A percentile compares a stretch with the other conserved stretches of the same genome.
phyloP scores from a whole-genome alignment of 2,113 vertebrate genomes.

The Varanus komodoensis region DNA sequence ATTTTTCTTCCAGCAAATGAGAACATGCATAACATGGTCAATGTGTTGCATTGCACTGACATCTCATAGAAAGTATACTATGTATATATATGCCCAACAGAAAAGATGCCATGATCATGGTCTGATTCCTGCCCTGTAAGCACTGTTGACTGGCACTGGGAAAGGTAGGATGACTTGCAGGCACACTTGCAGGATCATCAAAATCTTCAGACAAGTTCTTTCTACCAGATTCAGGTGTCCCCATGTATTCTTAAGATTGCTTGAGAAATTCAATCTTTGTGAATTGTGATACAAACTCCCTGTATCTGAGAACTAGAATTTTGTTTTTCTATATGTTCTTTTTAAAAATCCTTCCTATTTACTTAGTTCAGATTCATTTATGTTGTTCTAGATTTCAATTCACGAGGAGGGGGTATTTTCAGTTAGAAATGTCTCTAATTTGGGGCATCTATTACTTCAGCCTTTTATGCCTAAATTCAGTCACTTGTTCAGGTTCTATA shows the following conservation, averaged over 20 bases:
- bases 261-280: not conserved
- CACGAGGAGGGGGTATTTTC: too few relatives aligned
- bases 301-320: too few relatives aligned
- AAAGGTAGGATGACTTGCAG: slow-evolving; percentile 32
- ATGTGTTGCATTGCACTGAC: not conserved
- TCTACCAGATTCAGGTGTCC: not conserved
- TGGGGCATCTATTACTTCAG: too few relatives aligned
- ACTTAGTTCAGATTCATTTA: too few relatives aligned
- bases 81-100: slow-evolving; percentile 2
- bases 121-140: slow-evolving; percentile 11
- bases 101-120: slow-evolving; percentile 27
- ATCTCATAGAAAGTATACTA: not conserved
- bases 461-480: too few relatives aligned
- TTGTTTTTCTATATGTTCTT: too few relatives aligned
- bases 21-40: slow-evolving; percentile 6
- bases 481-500: too few relatives aligned
- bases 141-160: slow-evolving; percentile 12
- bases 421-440: too few relatives aligned
- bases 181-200: not conserved
- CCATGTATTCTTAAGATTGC: too few relatives aligned
- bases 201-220: not conserved
- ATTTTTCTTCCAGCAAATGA: not conserved
- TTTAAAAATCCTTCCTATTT: too few relatives aligned
- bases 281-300: not conserved
- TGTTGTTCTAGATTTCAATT: too few relatives aligned